Percentiles rank a stretch among this genome's conserved stretches.
These are phyloP conservation scores for Potorous gilbertii DNA, from an alignment of 2,797 vertebrate genomes.

Conservation along the genomic window DNA sequence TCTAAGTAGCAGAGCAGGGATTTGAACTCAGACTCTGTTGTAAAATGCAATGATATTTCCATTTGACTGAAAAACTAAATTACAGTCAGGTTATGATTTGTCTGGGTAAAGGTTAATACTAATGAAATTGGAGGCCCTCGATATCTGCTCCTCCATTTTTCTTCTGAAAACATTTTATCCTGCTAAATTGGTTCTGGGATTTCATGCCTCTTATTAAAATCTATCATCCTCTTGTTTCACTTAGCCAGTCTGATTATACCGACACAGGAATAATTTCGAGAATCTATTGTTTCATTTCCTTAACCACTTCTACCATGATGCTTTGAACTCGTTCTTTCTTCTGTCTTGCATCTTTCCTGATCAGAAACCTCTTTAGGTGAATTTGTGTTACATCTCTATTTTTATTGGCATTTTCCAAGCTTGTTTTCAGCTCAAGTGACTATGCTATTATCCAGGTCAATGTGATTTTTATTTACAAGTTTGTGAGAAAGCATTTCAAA, in stretches of 20 bases:
- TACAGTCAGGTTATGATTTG: not conserved
- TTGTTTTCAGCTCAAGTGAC: constrained; percentile 45
- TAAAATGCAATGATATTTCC: not conserved
- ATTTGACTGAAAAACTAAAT: not conserved
- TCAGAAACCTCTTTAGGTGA: not conserved
- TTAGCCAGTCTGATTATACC: not conserved
- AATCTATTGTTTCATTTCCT: not conserved
- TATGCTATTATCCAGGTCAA: constrained; percentile 54
- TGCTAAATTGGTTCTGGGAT: not conserved
- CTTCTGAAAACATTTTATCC: constrained; percentile 14
- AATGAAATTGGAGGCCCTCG: not conserved
- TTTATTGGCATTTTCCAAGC: constrained; percentile 33
- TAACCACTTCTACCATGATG: not conserved
- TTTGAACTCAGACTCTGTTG: not conserved
- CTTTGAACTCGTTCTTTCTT: not conserved
- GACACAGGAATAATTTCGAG: not conserved
- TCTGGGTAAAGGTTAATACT: not conserved
- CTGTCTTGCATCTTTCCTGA: not conserved
- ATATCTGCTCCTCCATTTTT: constrained; percentile 2
- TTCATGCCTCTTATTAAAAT: not conserved
- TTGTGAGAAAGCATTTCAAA: constrained; percentile 48
- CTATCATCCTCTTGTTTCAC: not conserved
- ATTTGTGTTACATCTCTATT: constrained; percentile 48
- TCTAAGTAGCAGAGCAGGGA: not conserved
- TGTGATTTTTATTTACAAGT: constrained; percentile 55